These are phyloP conservation scores for Spea hammondii DNA, from an alignment of 2,797 vertebrate genomes.

Conservation along the genomic window DNA sequence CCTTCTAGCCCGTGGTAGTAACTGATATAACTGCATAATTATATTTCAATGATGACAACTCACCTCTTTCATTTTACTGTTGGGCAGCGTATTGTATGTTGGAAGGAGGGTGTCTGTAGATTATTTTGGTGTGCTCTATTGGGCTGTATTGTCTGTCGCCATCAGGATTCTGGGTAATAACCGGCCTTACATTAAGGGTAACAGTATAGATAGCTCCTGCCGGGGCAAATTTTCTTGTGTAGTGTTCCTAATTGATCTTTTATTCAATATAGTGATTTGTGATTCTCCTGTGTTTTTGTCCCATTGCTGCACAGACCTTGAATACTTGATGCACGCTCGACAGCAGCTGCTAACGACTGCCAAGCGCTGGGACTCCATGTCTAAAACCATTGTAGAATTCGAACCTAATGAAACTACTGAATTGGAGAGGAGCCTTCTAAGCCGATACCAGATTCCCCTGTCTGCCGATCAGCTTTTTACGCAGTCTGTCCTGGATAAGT, in stretches of 20 bases:
- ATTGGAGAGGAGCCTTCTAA: conserved; percentile 91
- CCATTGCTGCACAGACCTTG: conserved; percentile 76
- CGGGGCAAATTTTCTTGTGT: too few relatives aligned
- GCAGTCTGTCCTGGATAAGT: conserved; percentile 96
- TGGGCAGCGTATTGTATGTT: too few relatives aligned
- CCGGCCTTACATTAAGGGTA: too few relatives aligned
- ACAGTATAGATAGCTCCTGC: too few relatives aligned
- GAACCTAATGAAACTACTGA: conserved; percentile 93
- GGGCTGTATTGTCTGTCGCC: too few relatives aligned
- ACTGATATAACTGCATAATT: conserved; percentile 1
- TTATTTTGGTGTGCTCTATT: too few relatives aligned
- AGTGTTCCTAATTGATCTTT: too few relatives aligned
- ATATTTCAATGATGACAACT: background rate
- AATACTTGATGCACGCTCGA: conserved; percentile 92
- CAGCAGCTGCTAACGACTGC: conserved; percentile 93
- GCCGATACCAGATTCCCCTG: conserved; percentile 96
- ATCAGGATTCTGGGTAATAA: too few relatives aligned
- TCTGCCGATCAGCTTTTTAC: conserved; percentile 99
- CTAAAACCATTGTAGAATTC: conserved; percentile 95
- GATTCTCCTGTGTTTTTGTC: conserved; percentile 16
- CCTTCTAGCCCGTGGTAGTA: background rate
- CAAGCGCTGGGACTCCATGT: conserved; percentile 96
- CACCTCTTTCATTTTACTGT: background rate
- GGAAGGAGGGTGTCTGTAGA: too few relatives aligned
- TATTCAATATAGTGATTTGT: too few relatives aligned